Evolutionary conservation across 2,888 invertebrate species (phyloP).

Genomic region (Hydraecia micacea): DNA sequence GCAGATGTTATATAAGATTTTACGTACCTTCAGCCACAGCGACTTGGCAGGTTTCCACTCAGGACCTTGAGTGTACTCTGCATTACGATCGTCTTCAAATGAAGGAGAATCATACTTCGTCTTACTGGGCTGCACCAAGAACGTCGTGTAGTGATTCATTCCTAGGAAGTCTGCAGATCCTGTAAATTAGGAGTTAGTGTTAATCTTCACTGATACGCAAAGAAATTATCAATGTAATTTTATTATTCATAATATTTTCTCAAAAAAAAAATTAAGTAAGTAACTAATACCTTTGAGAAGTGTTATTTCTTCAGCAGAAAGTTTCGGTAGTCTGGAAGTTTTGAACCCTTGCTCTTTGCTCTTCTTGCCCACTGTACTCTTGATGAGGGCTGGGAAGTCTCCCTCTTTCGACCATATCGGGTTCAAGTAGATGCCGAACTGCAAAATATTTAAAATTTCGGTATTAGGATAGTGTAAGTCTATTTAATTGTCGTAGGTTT

Average conservation of each 20-base stretch:
- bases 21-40: constrained; percentile 78
- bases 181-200: constrained; percentile 59
- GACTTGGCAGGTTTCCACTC: constrained; percentile 77
- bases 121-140: constrained; percentile 67
- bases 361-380: constrained; percentile 73
- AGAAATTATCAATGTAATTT: no score
- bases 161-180: constrained; percentile 86
- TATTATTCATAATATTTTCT: no score
- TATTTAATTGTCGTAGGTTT: no score
- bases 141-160: constrained; percentile 85
- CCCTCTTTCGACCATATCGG: constrained; percentile 87
- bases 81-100: constrained; percentile 72
- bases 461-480: not conserved
- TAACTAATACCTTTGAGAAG: constrained; percentile 76
- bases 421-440: constrained; percentile 85
- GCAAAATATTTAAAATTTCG: constrained; percentile 46
- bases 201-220: no score
- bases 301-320: constrained; percentile 75
- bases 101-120: constrained; percentile 65
- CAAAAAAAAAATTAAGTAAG: no score
- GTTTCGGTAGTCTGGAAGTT: constrained; percentile 75
- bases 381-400: constrained; percentile 84
- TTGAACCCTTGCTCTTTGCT: constrained; percentile 80
- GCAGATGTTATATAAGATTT: not conserved
- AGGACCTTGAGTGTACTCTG: constrained; percentile 68